Conservation (phyloP, 2,888 invertebrate species). For the Diaphora mendica region DNA sequence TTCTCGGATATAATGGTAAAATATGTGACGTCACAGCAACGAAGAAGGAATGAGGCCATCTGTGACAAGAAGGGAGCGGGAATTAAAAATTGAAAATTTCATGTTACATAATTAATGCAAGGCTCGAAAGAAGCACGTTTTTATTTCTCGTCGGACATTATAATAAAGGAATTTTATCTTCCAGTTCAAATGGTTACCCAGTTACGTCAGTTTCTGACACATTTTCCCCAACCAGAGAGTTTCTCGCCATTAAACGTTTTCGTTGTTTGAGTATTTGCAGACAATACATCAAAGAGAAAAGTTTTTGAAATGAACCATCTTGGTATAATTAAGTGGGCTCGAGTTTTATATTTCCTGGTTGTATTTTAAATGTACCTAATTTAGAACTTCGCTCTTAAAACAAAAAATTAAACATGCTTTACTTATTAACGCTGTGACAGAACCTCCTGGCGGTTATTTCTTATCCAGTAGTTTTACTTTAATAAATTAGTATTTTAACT, state of each 20-base stretch:
- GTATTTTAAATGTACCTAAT: slow-evolving; percentile 20
- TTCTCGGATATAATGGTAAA: background rate
- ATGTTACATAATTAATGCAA: background rate
- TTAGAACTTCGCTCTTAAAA: too few species aligned
- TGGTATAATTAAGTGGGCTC: slow-evolving; percentile 35
- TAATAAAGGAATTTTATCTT: background rate
- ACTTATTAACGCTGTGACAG: too few species aligned
- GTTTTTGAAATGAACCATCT: slow-evolving; percentile 2
- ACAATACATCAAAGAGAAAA: background rate
- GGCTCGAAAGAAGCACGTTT: background rate
- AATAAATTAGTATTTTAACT: too few species aligned
- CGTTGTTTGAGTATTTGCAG: slow-evolving; percentile 2
- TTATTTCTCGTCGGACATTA: too few species aligned
- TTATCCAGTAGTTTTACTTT: too few species aligned
- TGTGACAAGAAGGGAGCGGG: too few species aligned
- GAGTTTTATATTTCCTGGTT: slow-evolving; percentile 33
- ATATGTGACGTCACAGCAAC: background rate
- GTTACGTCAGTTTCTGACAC: background rate
- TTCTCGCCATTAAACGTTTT: background rate
- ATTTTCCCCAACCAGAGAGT: background rate
- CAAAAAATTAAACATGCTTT: too few species aligned
- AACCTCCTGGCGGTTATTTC: too few species aligned
- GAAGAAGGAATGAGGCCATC: background rate
- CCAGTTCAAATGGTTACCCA: background rate
- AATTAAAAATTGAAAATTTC: background rate